Evolutionary conservation across 2,113 vertebrate genomes (phyloP).

Genomic region (Hepsetus odoe): DNA sequence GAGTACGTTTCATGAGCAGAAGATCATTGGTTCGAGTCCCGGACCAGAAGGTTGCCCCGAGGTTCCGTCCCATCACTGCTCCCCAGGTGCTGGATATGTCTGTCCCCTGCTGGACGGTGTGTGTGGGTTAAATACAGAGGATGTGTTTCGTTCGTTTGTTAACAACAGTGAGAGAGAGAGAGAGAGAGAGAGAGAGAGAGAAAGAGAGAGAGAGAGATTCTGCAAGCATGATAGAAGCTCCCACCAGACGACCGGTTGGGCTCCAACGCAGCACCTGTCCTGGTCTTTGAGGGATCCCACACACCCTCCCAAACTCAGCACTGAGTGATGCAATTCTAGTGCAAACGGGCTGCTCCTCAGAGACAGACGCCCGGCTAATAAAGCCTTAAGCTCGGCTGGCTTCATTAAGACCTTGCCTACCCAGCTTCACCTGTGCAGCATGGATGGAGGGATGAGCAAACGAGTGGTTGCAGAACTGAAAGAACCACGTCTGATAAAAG

Average conservation of each 20-base stretch:
- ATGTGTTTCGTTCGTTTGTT: too few species aligned
- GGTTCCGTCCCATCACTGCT: too few species aligned
- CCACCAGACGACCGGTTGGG: neutral
- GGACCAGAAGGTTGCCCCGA: too few species aligned
- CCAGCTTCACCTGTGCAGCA: neutral
- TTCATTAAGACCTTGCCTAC: constrained; percentile 5
- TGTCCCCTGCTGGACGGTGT: too few species aligned
- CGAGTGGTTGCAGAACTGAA: neutral
- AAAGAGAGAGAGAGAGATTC: constrained; percentile 16
- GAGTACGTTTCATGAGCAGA: too few species aligned
- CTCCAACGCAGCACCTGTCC: constrained; percentile 12
- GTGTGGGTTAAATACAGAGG: too few species aligned
- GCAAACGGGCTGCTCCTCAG: constrained; percentile 21
- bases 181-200: too few species aligned
- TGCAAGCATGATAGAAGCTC: constrained; percentile 27
- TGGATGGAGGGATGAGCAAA: neutral
- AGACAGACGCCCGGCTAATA: constrained; percentile 21
- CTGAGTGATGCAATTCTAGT: constrained; percentile 46
- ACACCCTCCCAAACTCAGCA: neutral
- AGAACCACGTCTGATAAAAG: neutral
- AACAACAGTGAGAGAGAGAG: too few species aligned
- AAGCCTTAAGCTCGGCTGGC: constrained; percentile 3
- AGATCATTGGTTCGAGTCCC: too few species aligned
- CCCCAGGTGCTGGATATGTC: too few species aligned
- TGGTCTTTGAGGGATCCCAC: constrained; percentile 18